phyloP scores from a whole-genome alignment of 2,888 invertebrate species.

The Pyrocoelia pectoralis region DNA sequence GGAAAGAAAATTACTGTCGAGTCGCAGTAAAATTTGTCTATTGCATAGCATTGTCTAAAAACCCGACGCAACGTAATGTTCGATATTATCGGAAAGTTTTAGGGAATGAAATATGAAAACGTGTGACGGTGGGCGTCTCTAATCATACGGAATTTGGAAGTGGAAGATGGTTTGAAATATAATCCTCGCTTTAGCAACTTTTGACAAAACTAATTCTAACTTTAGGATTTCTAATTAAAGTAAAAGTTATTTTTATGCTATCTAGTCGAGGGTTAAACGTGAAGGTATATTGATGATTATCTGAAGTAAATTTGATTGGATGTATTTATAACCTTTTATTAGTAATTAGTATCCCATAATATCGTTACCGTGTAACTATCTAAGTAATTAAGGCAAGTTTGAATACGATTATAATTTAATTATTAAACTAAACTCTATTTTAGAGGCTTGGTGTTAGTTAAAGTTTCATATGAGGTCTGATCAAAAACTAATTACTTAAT shows the following conservation, averaged over 20 bases:
- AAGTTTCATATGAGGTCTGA: too few relatives aligned
- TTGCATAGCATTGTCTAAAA: not conserved
- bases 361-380: too few relatives aligned
- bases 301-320: slow-evolving; percentile 14
- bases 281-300: slow-evolving; percentile 12
- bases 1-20: slow-evolving; percentile 21
- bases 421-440: too few relatives aligned
- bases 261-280: slow-evolving; percentile 11
- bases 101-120: slow-evolving; percentile 1
- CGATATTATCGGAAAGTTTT: not conserved
- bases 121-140: slow-evolving; percentile 4
- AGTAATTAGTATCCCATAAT: too few relatives aligned
- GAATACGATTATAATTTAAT: too few relatives aligned
- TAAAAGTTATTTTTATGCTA: slow-evolving; percentile 20
- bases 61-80: not conserved
- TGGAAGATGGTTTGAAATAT: slow-evolving; percentile 19
- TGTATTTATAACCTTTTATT: not conserved
- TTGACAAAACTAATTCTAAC: slow-evolving; percentile 22
- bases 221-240: slow-evolving; percentile 20
- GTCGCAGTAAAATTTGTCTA: slow-evolving; percentile 14
- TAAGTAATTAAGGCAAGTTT: too few relatives aligned
- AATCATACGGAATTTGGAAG: slow-evolving; percentile 19
- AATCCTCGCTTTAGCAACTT: slow-evolving; percentile 21
- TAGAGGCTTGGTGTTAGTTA: too few relatives aligned
- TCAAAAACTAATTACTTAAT: too few relatives aligned